Percentiles rank a stretch among this genome's conserved stretches.
phyloP scores from a whole-genome alignment of 2,113 vertebrate species.

The Halcyon senegalensis region DNA sequence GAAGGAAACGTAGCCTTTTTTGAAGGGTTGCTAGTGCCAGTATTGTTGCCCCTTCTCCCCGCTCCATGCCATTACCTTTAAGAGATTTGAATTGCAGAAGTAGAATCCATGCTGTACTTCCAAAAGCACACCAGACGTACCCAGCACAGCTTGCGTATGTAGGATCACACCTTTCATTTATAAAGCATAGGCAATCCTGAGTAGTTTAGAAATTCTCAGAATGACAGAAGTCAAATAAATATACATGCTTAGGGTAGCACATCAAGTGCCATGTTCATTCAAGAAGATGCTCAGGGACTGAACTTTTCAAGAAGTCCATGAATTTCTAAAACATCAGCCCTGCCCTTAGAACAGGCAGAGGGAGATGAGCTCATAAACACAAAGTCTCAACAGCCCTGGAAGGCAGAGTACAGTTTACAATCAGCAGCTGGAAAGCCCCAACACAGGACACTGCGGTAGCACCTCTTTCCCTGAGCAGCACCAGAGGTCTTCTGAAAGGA shows the following conservation, averaged over 20 bases:
- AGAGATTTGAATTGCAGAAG: neutral
- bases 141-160: neutral
- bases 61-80: neutral
- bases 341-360: neutral
- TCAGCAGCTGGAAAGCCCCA: neutral
- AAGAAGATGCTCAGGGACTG: neutral
- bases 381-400: neutral
- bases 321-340: neutral
- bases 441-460: neutral
- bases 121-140: neutral
- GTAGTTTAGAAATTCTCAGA: neutral
- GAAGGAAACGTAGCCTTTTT: neutral
- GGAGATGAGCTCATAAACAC: neutral
- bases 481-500: neutral
- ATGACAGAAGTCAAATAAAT: slow-evolving; percentile 14
- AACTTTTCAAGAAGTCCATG: neutral
- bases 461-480: neutral
- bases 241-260: neutral
- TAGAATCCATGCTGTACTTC: neutral
- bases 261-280: neutral
- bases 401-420: neutral
- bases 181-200: neutral
- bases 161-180: neutral
- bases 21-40: neutral
- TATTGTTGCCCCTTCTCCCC: neutral